Evolutionary conservation across 1,140 invertebrate genomes (phyloP).

Genomic region (Aphis gossypii): DNA sequence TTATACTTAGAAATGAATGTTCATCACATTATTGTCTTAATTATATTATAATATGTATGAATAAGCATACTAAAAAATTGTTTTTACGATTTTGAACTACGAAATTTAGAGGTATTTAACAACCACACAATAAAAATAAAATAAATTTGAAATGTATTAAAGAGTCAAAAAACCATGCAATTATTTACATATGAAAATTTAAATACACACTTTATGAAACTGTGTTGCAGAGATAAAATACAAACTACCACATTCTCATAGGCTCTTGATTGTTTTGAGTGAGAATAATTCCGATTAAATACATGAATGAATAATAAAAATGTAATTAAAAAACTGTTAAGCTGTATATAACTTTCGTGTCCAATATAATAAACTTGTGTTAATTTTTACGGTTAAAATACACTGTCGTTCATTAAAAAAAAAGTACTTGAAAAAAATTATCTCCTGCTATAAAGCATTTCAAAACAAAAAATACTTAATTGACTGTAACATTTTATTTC

Average conservation of each 20-base stretch:
- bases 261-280: neutral
- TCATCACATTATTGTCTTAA: neutral
- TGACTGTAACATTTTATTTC: neutral
- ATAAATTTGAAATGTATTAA: neutral
- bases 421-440: neutral
- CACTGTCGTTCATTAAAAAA: neutral
- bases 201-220: neutral
- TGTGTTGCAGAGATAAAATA: neutral
- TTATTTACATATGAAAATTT: neutral
- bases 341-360: neutral
- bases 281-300: neutral
- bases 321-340: slow-evolving; percentile 15
- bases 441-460: neutral
- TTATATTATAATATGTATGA: neutral
- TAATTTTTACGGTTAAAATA: neutral
- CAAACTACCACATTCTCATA: neutral
- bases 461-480: neutral
- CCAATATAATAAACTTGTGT: neutral
- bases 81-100: neutral
- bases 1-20: neutral
- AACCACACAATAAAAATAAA: neutral
- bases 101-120: neutral
- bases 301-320: neutral
- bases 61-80: neutral
- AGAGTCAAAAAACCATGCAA: neutral